These are phyloP conservation scores for Saccostrea cuccullata DNA, from an alignment of 1,140 invertebrate genomes.

Conservation along the genomic window DNA sequence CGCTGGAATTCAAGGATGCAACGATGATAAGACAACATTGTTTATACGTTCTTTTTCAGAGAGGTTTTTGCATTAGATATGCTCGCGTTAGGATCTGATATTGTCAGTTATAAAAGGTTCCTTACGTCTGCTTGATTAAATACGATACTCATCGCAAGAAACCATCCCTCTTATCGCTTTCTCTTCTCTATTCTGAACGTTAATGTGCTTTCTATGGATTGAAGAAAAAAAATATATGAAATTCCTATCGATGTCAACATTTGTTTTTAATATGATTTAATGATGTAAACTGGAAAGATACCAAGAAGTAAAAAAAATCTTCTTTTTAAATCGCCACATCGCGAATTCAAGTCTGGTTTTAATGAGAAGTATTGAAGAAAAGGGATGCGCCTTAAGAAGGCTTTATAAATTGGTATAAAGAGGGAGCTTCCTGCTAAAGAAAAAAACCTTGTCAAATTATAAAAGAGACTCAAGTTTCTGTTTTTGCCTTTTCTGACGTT, in stretches of 20 bases:
- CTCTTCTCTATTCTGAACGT: neutral
- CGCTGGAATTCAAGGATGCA: constrained; percentile 14
- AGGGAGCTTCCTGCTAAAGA: neutral
- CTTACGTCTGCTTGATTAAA: neutral
- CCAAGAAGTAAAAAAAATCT: neutral
- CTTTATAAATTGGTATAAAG: neutral
- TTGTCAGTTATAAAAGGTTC: neutral
- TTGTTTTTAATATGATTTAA: constrained; percentile 30
- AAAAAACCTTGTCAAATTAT: neutral
- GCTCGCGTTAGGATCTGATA: constrained; percentile 13
- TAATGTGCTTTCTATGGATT: constrained; percentile 15
- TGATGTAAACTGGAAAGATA: constrained; percentile 23
- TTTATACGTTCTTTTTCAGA: constrained; percentile 17
- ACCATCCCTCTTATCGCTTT: constrained; percentile 5
- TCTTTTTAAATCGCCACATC: neutral
- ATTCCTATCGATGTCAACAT: constrained; percentile 16
- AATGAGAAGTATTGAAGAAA: neutral
- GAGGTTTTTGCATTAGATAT: constrained; percentile 7
- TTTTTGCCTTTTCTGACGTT: neutral
- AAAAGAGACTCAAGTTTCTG: neutral
- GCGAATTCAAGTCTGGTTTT: neutral
- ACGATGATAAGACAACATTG: constrained; percentile 17
- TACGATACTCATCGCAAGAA: constrained; percentile 3
- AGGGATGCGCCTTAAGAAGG: too few species aligned
- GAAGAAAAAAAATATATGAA: neutral